A percentile compares a stretch with the other conserved stretches of the same genome.
Conservation (phyloP, 2,888 invertebrate genomes). For the Amblyteles armatorius region DNA sequence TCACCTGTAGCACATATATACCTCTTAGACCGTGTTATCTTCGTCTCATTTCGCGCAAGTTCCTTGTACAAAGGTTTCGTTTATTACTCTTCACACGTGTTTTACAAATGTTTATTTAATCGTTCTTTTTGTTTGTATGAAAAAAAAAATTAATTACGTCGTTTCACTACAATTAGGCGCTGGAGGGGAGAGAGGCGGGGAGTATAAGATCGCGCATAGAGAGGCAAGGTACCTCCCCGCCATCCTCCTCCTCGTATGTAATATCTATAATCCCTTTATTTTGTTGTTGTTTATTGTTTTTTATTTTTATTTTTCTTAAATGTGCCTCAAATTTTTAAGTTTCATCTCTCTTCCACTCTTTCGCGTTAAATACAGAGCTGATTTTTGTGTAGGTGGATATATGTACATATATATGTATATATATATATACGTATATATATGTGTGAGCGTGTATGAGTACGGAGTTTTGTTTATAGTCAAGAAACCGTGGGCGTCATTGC, state of each 20-base stretch:
- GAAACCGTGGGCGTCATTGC: slow-evolving; percentile 1
- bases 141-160: slow-evolving; percentile 15
- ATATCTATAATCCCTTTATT: slow-evolving; percentile 38
- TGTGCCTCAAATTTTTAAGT: slow-evolving; percentile 30
- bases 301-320: slow-evolving; percentile 31
- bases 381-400: slow-evolving; percentile 28
- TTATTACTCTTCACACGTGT: slow-evolving; percentile 1
- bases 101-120: slow-evolving; percentile 46
- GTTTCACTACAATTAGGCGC: slow-evolving; percentile 11
- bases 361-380: slow-evolving; percentile 20
- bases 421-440: slow-evolving; percentile 13
- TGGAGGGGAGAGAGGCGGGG: slow-evolving; percentile 36
- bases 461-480: slow-evolving; percentile 13
- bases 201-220: slow-evolving; percentile 49
- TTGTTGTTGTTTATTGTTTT: slow-evolving; percentile 37
- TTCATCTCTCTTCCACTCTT: not conserved
- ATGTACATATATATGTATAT: not conserved
- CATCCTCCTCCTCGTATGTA: slow-evolving; percentile 36
- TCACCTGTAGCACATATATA: slow-evolving; percentile 43
- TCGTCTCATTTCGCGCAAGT: not conserved
- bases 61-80: not conserved
- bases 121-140: slow-evolving; percentile 68
- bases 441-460: slow-evolving; percentile 1
- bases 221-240: slow-evolving; percentile 36
- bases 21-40: slow-evolving; percentile 24